Evolutionary conservation across 2,888 invertebrate genomes (phyloP), one percentile per base, ranked within the genome.

Genomic region (Taphrorychus bicolor): DNA sequence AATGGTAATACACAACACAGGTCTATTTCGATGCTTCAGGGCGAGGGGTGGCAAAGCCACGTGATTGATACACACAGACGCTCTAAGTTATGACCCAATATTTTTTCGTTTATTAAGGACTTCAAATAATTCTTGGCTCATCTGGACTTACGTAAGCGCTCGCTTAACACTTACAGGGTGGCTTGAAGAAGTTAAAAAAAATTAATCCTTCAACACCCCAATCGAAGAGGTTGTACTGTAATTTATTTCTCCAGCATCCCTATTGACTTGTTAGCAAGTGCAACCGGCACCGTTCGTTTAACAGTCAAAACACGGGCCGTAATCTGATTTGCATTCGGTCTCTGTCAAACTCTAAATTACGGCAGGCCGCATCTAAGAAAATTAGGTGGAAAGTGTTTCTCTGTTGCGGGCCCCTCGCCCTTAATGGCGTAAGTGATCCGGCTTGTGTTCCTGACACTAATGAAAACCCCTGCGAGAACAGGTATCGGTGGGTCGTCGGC

Each of bases 351-450:
- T 64, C 64, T 59, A 65, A 65, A 53, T 65, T 59, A 65, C 51
- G 49, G 41, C 45, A 45, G 40, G 54, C 66, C 60, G 59, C 40
- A 59, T 60, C 56, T 66, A 59, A 60, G 66, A 66, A 66, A 66
- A 66, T 66, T 66, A 66, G 60, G 59, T 53, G 53, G 65, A 65
- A 59, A 59, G 59, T 65, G 65, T 58, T 65, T 53, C 59, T 21
- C 52, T 59, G 64, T 64, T 52, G 41, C 18, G 53, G 17, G 17
- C 17, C 54, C 18, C 32, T 49, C 53, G 48, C 24, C 59, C 53
- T 59, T 59, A 65, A 59, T 59, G 54, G 54, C 54, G 65, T 65
- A 65, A 65, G 59, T 65, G 65, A 65, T 59, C 65, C 65, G 59
- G 65, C 52, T 54, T 65, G 53, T 59, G 65, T 65, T 65, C 42